phyloP scores from a whole-genome alignment of 2,888 invertebrate species.

The Calephelis perditalis region DNA sequence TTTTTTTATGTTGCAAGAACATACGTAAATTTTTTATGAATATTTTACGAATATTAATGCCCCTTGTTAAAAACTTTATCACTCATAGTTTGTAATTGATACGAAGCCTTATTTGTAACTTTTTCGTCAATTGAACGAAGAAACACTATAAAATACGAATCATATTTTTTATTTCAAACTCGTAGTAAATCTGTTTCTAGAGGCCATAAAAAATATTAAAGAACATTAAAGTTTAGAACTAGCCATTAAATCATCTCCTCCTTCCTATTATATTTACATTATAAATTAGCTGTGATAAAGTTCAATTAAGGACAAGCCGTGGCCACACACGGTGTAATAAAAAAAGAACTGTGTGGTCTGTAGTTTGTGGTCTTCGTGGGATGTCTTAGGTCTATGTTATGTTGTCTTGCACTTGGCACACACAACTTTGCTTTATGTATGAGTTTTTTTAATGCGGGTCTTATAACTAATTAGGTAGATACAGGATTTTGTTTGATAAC shows the following conservation, averaged over 20 bases:
- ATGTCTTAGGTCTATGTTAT: constrained; percentile 10
- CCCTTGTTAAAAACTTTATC: too few relatives aligned
- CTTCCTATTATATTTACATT: constrained; percentile 30
- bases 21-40: too few relatives aligned
- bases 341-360: constrained; percentile 29
- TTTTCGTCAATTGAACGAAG: not conserved
- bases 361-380: constrained; percentile 12
- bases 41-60: too few relatives aligned
- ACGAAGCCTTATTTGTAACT: not conserved
- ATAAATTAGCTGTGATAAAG: constrained; percentile 48
- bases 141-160: constrained; percentile 13
- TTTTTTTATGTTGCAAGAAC: too few relatives aligned
- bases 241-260: constrained; percentile 42
- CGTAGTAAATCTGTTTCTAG: constrained; percentile 9
- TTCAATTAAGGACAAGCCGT: constrained; percentile 49
- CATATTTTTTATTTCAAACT: constrained; percentile 4
- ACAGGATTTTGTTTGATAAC: too few relatives aligned
- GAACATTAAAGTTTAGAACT: constrained; percentile 39
- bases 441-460: too few relatives aligned
- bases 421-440: too few relatives aligned
- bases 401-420: too few relatives aligned
- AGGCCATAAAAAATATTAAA: constrained; percentile 18
- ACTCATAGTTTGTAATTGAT: too few relatives aligned
- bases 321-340: constrained; percentile 55
- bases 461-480: not conserved